Percentiles rank a stretch among this genome's conserved stretches.
phyloP scores from a whole-genome alignment of 2,888 invertebrate genomes.

The Amblyteles armatorius region DNA sequence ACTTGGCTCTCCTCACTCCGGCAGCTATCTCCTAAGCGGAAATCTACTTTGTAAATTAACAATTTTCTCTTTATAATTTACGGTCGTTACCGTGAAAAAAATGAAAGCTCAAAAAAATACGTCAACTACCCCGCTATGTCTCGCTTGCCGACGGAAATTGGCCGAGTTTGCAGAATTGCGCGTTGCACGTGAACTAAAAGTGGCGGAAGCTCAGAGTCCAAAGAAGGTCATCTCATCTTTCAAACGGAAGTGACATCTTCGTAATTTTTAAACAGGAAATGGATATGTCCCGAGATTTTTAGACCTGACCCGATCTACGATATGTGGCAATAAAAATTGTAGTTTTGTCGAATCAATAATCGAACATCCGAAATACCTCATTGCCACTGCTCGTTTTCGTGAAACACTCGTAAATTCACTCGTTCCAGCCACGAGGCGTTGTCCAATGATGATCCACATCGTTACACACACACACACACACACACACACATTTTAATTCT shows the following conservation, averaged over 20 bases:
- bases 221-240: no score
- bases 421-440: neutral
- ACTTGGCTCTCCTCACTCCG: slow-evolving; percentile 36
- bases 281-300: no score
- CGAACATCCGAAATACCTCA: neutral
- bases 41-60: slow-evolving; percentile 60
- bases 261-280: no score
- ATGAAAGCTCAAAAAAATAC: slow-evolving; percentile 7
- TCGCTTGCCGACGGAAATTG: neutral
- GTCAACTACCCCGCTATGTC: neutral
- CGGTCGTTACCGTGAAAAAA: slow-evolving; percentile 34
- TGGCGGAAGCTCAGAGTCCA: neutral
- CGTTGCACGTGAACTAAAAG: neutral
- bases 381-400: neutral
- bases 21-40: slow-evolving; percentile 60
- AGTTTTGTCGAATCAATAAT: neutral
- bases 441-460: neutral
- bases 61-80: slow-evolving; percentile 29
- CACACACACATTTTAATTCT: neutral
- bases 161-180: neutral
- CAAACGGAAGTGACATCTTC: no score
- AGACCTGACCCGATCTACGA: neutral
- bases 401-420: no score
- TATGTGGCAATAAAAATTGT: neutral
- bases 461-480: neutral